These are phyloP conservation scores for Pyrochroa serraticornis DNA, from an alignment of 2,888 invertebrate species.

Conservation along the genomic window DNA sequence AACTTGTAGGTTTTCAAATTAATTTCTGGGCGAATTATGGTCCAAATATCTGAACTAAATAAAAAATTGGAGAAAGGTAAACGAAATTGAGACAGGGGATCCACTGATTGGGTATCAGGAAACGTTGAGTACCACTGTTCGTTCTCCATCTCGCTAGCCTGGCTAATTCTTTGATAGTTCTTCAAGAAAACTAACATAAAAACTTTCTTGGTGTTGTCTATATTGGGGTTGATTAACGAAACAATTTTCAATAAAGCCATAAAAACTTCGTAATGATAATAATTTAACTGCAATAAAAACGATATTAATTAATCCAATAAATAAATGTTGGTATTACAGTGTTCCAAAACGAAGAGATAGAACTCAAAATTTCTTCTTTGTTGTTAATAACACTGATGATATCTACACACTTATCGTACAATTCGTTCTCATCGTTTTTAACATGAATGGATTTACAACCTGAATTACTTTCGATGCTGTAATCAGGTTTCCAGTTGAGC, in stretches of 20 bases:
- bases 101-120: conserved; percentile 54
- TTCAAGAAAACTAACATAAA: conserved; percentile 49
- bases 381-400: conserved; percentile 50
- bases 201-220: conserved; percentile 26
- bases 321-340: not conserved
- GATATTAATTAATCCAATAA: not conserved
- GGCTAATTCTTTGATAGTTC: conserved; percentile 51
- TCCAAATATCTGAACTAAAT: conserved; percentile 55
- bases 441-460: conserved; percentile 41
- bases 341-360: not conserved
- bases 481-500: conserved; percentile 58
- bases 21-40: conserved; percentile 58
- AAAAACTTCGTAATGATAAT: conserved; percentile 63
- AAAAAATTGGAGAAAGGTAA: conserved; percentile 57
- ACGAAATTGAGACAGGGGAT: conserved; percentile 59
- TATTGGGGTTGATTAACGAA: conserved; percentile 5
- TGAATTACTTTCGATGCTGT: conserved; percentile 40
- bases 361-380: conserved; percentile 42
- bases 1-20: conserved; percentile 58
- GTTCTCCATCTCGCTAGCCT: conserved; percentile 57
- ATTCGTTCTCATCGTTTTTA: conserved; percentile 41
- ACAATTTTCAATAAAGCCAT: conserved; percentile 56
- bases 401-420: conserved; percentile 50
- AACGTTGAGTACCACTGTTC: conserved; percentile 58
- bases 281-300: conserved; percentile 55